Conservation (phyloP, 2,888 invertebrate genomes). For the Timandra comae region DNA sequence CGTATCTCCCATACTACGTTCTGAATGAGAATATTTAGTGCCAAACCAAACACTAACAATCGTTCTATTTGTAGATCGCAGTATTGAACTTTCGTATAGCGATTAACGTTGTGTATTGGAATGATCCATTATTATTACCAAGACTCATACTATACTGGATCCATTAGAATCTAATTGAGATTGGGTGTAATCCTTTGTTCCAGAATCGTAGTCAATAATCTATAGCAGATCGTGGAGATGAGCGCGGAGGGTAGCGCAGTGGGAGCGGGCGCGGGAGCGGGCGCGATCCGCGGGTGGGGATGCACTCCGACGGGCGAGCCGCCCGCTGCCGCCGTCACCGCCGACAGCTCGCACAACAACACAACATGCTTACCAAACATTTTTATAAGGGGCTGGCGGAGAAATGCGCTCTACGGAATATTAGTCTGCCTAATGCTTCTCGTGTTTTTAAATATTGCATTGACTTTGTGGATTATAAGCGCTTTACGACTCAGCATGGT, state of each 20-base stretch:
- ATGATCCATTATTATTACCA: too few species aligned
- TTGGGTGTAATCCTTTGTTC: constrained; percentile 39
- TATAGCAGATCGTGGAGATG: constrained; percentile 32
- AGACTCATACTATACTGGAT: constrained; percentile 20
- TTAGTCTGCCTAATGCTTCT: constrained; percentile 89
- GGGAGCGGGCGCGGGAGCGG: constrained; percentile 29
- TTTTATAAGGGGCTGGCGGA: constrained; percentile 87
- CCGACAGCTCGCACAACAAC: constrained; percentile 17
- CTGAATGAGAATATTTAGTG: constrained; percentile 18
- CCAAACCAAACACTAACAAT: constrained; percentile 14
- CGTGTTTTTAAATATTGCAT: constrained; percentile 94
- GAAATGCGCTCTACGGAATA: constrained; percentile 92
- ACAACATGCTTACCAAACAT: constrained; percentile 40
- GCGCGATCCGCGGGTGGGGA: constrained; percentile 59
- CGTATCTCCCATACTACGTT: constrained; percentile 19
- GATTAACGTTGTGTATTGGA: too few species aligned
- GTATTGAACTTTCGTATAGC: too few species aligned
- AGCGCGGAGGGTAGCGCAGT: constrained; percentile 40
- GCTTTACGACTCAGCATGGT: constrained; percentile 96
- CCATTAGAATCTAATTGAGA: constrained; percentile 31
- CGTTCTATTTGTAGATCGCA: too few species aligned
- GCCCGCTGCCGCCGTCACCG: constrained; percentile 32
- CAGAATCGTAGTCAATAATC: constrained; percentile 32
- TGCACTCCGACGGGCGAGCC: constrained; percentile 63
- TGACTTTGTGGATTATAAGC: constrained; percentile 96